A percentile compares a stretch with the other conserved stretches of the same genome.
phyloP scores from a whole-genome alignment of 2,113 vertebrate species.

The Rhipidura dahli region DNA sequence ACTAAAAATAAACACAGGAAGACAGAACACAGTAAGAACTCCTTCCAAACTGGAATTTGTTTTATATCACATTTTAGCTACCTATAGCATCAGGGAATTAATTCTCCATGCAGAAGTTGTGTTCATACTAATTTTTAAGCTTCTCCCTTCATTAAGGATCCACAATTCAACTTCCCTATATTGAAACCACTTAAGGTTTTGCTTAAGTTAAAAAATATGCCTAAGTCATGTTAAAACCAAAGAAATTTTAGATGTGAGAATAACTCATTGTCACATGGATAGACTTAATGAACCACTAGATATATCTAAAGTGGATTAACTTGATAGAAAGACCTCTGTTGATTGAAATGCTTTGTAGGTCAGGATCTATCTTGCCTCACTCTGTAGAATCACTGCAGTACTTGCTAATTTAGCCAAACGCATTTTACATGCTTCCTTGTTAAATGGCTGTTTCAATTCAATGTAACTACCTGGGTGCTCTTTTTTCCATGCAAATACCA shows the following conservation, averaged over 20 bases:
- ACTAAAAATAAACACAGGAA: not conserved
- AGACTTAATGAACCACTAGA: not conserved
- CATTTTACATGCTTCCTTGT: not conserved
- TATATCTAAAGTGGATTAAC: not conserved
- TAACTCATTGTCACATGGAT: not conserved
- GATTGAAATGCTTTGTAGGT: not conserved
- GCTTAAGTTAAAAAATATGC: not conserved
- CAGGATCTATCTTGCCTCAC: not conserved
- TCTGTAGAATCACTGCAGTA: not conserved
- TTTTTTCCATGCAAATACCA: not conserved
- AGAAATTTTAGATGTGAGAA: not conserved
- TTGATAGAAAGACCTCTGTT: not conserved
- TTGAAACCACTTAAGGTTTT: not conserved
- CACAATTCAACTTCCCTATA: not conserved
- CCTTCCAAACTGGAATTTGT: not conserved
- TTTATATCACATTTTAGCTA: not conserved
- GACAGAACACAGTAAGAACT: not conserved
- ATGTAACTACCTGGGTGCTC: not conserved
- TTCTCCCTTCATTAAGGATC: not conserved
- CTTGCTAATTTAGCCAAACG: not conserved
- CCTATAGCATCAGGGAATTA: not conserved
- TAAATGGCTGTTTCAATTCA: not conserved
- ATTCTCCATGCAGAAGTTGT: not conserved
- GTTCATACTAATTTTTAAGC: not conserved
- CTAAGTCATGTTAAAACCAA: not conserved